Evolutionary conservation across 1,140 invertebrate species (phyloP).

Genomic region (Drosophila kepulauana): DNA sequence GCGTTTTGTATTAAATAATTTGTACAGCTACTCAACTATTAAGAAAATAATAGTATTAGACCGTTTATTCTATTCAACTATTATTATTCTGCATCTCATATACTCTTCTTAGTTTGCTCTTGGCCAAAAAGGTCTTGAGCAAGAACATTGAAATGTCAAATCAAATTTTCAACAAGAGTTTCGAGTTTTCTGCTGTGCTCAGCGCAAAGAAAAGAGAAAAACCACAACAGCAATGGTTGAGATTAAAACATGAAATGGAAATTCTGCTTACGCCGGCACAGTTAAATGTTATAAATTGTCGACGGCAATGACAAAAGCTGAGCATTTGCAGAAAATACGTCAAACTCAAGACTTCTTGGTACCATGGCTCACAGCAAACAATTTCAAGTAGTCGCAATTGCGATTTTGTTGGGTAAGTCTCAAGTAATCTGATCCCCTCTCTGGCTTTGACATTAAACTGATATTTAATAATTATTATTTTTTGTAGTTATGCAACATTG

Average conservation of each 20-base stretch:
- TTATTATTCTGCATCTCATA: neutral
- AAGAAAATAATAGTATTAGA: too few species aligned
- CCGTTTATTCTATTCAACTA: neutral
- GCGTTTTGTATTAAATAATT: too few species aligned
- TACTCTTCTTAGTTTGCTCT: neutral
- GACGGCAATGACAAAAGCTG: conserved; percentile 29
- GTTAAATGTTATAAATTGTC: conserved; percentile 60
- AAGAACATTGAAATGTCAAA: conserved; percentile 40
- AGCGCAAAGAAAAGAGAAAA: conserved; percentile 37
- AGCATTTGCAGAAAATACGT: conserved; percentile 53
- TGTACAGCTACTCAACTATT: too few species aligned
- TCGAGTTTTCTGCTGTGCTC: conserved; percentile 36
- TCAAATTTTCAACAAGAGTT: conserved; percentile 32
- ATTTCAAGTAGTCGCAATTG: conserved; percentile 45
- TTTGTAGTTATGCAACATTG: conserved; percentile 46
- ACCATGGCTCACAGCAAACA: conserved; percentile 54
- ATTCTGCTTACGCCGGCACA: conserved; percentile 67
- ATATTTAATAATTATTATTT: conserved; percentile 13
- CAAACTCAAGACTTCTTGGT: conserved; percentile 29
- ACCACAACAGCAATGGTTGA: conserved; percentile 22
- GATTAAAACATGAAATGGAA: conserved; percentile 45
- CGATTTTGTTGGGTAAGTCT: conserved; percentile 69
- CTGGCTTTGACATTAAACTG: conserved; percentile 1
- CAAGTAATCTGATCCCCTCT: conserved; percentile 1
- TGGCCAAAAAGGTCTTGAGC: conserved; percentile 26